These are phyloP conservation scores for Eristalinus sepulchralis DNA, from an alignment of 2,888 invertebrate genomes.

Conservation along the genomic window DNA sequence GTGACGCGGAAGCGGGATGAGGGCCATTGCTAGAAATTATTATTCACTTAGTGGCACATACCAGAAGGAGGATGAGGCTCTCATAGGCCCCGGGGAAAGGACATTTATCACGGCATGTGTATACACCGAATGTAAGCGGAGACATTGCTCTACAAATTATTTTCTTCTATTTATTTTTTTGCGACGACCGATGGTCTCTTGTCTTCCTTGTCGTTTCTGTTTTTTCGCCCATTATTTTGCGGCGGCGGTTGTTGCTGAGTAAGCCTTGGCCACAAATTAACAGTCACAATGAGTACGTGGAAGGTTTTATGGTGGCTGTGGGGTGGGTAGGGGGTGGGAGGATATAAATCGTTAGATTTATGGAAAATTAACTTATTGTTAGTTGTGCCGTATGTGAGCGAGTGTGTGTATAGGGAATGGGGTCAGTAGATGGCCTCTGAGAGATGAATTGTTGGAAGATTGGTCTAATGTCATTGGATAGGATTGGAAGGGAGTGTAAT, in stretches of 20 bases:
- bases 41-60: conserved; percentile 64
- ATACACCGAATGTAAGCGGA: conserved; percentile 13
- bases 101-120: conserved; percentile 60
- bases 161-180: conserved; percentile 17
- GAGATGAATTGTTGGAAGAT: not conserved
- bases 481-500: not conserved
- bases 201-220: not conserved
- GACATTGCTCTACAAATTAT: conserved; percentile 63
- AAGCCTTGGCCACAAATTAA: conserved; percentile 60
- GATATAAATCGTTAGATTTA: conserved; percentile 65
- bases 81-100: conserved; percentile 19
- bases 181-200: not conserved
- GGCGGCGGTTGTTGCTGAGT: conserved; percentile 49
- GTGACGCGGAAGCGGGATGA: too few relatives aligned
- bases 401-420: not conserved
- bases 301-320: conserved; percentile 38
- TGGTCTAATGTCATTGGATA: not conserved
- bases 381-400: not conserved
- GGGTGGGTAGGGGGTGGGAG: conserved; percentile 53
- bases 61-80: not conserved
- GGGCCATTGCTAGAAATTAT: conserved; percentile 64
- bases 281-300: conserved; percentile 58
- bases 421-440: conserved; percentile 30
- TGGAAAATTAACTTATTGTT: conserved; percentile 57
- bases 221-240: conserved; percentile 37